Base-by-base conservation (phyloP, 2,888 invertebrate genomes). In the Eumacrocentrus americanus region DNA sequence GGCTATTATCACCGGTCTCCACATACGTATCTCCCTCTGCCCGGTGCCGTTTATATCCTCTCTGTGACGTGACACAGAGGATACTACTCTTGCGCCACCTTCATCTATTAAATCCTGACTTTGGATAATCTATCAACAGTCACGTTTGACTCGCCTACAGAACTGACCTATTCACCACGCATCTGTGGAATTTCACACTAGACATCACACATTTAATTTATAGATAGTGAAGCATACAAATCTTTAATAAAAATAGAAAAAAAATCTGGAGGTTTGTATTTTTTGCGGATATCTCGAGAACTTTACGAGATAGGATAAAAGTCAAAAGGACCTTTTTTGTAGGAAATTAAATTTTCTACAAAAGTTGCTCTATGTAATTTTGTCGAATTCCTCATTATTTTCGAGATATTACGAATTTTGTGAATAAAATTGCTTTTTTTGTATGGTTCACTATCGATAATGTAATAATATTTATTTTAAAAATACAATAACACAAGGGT, bases 21-120 rank as follows among this genome's bases (percentile, higher is more conserved):
- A 16, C 12, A 25, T 25, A 25, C 20, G 16, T 22, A 38, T 35
- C 14, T 20, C 6, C 20, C 9, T 46, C 5, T 29, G n/a, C 9
- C 29, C 7, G 18, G 34, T 44, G 38, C 37, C 18, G 38, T 52
- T 52, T 38, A 20, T 53, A 25, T 53, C 29, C 29, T 42, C 29
- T 25, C 34, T 7, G n/a, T 40, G 22, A 11, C 16, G 18, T 29
- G 29, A 12, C 7, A 42, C n/a, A n/a, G 9, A 35, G 3, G n/a
- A 4, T 4, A 7, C n/a, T n/a, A 35, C 20, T 18, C 20, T 42
- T 42, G 20, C 11, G 7, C 37, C 47, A 22, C 29, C 20, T 55
- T 55, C 47, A 55, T 55, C 55, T 55, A 55, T 47, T 46, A 16
- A 55, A 55, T 47, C 20, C 38, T 16, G 29, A 20, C 23, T 14